Evolutionary conservation across 2,797 vertebrate species (phyloP).

Genomic region (Urocyon cinereoargenteus): DNA sequence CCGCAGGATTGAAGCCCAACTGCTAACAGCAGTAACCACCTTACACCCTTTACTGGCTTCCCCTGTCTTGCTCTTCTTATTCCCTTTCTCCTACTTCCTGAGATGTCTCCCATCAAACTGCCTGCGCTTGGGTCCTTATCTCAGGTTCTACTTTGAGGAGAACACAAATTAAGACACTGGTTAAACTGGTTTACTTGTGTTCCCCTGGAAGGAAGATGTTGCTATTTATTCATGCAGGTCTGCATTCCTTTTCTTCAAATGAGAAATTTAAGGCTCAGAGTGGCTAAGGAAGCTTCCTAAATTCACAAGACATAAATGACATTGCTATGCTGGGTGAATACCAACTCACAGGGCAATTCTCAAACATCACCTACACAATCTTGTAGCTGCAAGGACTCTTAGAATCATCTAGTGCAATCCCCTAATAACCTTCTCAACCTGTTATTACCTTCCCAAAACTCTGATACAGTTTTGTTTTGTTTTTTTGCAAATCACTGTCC

Average conservation of each 20-base stretch:
- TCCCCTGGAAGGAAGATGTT: neutral
- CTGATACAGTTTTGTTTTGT: neutral
- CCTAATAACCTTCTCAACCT: neutral
- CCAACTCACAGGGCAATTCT: neutral
- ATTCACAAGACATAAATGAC: neutral
- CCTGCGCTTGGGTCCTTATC: neutral
- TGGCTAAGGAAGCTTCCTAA: neutral
- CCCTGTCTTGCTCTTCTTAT: neutral
- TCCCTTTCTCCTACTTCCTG: neutral
- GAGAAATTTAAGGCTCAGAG: neutral
- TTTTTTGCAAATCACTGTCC: neutral
- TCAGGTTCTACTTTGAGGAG: conserved; percentile 2
- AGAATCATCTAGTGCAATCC: neutral
- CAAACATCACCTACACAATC: neutral
- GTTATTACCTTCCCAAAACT: neutral
- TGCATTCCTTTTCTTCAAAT: neutral
- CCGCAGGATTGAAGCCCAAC: neutral
- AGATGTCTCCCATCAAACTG: neutral
- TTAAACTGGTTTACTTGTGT: conserved; percentile 5
- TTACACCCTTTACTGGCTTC: neutral
- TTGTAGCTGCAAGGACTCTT: neutral
- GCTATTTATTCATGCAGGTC: neutral
- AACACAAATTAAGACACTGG: conserved; percentile 42
- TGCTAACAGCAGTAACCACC: neutral
- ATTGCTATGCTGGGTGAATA: neutral